A percentile compares a stretch with the other conserved stretches of the same genome.
These are phyloP conservation scores for Apogon talboti DNA, from an alignment of 2,797 vertebrate genomes.

Conservation along the genomic window DNA sequence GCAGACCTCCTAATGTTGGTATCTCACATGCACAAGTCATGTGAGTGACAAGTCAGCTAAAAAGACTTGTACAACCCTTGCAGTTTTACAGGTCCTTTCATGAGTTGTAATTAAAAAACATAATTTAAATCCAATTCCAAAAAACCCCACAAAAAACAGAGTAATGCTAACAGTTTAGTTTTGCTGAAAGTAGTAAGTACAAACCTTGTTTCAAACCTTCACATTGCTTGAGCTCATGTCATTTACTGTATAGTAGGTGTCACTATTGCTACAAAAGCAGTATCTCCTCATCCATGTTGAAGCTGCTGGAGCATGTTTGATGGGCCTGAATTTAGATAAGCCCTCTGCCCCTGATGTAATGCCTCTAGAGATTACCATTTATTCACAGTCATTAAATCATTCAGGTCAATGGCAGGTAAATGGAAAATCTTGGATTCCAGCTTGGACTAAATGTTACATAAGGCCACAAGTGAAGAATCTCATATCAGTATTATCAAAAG, in stretches of 20 bases:
- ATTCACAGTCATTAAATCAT: constrained; percentile 53
- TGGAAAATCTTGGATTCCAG: constrained; percentile 59
- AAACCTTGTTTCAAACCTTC: constrained; percentile 8
- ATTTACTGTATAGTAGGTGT: constrained; percentile 17
- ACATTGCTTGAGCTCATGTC: constrained; percentile 14
- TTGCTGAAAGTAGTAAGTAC: neutral
- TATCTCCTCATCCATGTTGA: constrained; percentile 10
- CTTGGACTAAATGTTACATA: constrained; percentile 19
- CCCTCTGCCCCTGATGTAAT: constrained; percentile 51
- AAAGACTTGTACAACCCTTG: constrained; percentile 31
- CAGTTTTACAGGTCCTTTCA: neutral
- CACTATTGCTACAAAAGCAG: constrained; percentile 28
- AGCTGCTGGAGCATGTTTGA: constrained; percentile 43
- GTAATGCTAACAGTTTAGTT: no score
- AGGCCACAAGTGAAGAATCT: constrained; percentile 16
- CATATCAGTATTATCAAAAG: constrained; percentile 11
- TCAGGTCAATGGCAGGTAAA: constrained; percentile 8
- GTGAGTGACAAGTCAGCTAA: constrained; percentile 16
- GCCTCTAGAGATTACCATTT: constrained; percentile 55
- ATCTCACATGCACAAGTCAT: constrained; percentile 52
- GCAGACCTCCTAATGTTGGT: constrained; percentile 49
- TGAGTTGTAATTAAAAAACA: neutral
- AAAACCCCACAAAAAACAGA: no score
- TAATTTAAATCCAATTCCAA: neutral
- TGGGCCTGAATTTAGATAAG: constrained; percentile 35